These are phyloP conservation scores for Chrysina gloriosa DNA, from an alignment of 2,888 invertebrate genomes.

Conservation along the genomic window DNA sequence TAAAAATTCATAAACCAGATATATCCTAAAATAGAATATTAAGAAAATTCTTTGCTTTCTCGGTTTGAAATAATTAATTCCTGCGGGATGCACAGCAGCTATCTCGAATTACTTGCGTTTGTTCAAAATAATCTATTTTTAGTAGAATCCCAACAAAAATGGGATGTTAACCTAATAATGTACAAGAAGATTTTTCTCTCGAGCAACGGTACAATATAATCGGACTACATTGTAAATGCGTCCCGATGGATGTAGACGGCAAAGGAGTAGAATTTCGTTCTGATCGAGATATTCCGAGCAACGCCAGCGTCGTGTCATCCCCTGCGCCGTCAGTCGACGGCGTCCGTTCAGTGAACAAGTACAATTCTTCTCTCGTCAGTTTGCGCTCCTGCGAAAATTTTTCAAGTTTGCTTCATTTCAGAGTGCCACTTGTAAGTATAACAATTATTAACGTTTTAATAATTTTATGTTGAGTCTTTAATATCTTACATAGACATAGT, in stretches of 20 bases:
- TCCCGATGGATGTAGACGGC: constrained; percentile 1
- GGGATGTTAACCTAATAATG: no score
- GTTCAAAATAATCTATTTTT: no score
- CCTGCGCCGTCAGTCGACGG: constrained; percentile 18
- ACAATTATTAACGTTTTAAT: neutral
- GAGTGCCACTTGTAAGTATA: constrained; percentile 20
- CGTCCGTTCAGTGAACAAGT: constrained; percentile 19
- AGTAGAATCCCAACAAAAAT: no score
- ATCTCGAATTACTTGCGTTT: no score
- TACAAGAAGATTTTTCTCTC: neutral
- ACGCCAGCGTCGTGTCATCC: constrained; percentile 29
- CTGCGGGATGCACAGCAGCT: no score
- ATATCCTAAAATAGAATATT: no score
- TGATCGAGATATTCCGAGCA: constrained; percentile 27
- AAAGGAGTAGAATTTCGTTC: constrained; percentile 1
- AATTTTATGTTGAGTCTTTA: neutral
- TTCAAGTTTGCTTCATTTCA: constrained; percentile 1
- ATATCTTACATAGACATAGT: neutral
- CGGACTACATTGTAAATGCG: neutral
- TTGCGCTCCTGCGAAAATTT: constrained; percentile 20
- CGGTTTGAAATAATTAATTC: no score
- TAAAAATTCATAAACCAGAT: no score
- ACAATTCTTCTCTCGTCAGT: neutral
- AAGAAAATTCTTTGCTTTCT: no score
- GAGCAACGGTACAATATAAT: neutral